Evolutionary conservation across 2,113 vertebrate species (phyloP), one percentile per base, ranked within the genome.

Genomic region (Serilophus lunatus): DNA sequence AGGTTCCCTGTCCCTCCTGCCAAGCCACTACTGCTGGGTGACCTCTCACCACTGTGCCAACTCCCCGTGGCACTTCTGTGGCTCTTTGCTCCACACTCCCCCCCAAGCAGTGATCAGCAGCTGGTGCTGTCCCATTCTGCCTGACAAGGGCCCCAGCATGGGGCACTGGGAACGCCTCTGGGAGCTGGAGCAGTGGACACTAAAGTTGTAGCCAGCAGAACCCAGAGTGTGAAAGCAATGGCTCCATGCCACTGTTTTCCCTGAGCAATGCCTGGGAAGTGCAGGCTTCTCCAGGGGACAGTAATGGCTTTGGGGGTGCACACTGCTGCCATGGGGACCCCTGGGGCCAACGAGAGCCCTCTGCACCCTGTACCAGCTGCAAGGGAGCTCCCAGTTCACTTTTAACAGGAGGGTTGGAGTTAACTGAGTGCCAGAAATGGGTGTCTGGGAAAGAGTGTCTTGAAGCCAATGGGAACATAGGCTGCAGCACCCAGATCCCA

Each of bases 121-220:
- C 63, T 40, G 59, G 16, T 3, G 28, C 26, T 15, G 9, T 7
- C 49, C 53, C 0, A 0, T 61, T 35, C 45, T 40, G 76, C n/a
- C 57, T 7, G 13, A 25, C 0, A 0, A 38, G 47, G 47, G n/a
- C 33, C n/a, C 65, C 0, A 13, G 68, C 31, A 35, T 1, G 0
- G 7, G 70, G 42, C 80, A 42, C 20, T 5, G 9, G 26, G 81
- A 71, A 38, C 1, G 0, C 35, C 31, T 18, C n/a, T 0, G 1
- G 56, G 33, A 44, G 68, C 22, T 3, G 7, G 22, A 61, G 82
- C 78, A 69, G 42, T 33, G 50, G 8, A 10, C 42, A 15, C 18
- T 49, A n/a, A 26, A 6, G 5, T 2, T 2, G 26, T 0, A 7
- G 25, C 19, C 3, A 20, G 74, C 64, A 65, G 51, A 88, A 47